Evolutionary conservation across 2,113 vertebrate species (phyloP), one percentile per base, ranked within the genome.

Genomic region (Cricetomys ansorgei): DNA sequence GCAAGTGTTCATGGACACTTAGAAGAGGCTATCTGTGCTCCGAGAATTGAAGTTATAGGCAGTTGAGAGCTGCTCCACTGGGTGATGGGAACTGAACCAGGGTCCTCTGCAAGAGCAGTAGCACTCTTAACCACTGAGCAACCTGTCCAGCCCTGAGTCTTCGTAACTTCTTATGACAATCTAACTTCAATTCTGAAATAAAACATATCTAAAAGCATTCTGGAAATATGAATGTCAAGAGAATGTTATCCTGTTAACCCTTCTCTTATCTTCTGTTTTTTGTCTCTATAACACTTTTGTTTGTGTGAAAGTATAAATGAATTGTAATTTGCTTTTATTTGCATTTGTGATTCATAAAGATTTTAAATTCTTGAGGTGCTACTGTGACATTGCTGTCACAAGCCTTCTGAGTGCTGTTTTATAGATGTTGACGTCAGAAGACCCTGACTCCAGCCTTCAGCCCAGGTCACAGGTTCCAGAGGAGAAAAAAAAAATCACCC

Each of bases 101-200:
- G 25, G 25, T 29, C n/a, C n/a, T 83, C 27, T 43, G 15, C 16
- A 64, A 84, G n/a, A 64, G 1, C 40, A 64, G 27, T 45, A 45
- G n/a, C 25, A 17, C 11, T 57, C 37, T 55, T 55, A 57, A 80
- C 21, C 34, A 57, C 79, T 81, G 55, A 62, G 21, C n/a, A 16
- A 8, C 59, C 79, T 10, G 27, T 62, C 80, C 40, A 43, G n/a
- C 12, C 16, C n/a, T 10, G 21, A 59, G 31, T 64, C 48, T 79
- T 79, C 45, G 31, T 57, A 48, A 59, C 64, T 85, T 75, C 13
- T 84, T 67, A 10, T 17, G 72, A 79, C 76, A 21, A 48, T 73
- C 73, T 92, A 45, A 86, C 89, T 37, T 79, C 50, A 95, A 0
- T 93, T 80, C 53, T 83, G 50, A 95, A 95, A 84, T 88, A 64